Evolutionary conservation across 92 coral and sea anemone genomes (phyloP).

Genomic region (Porites lobata): DNA sequence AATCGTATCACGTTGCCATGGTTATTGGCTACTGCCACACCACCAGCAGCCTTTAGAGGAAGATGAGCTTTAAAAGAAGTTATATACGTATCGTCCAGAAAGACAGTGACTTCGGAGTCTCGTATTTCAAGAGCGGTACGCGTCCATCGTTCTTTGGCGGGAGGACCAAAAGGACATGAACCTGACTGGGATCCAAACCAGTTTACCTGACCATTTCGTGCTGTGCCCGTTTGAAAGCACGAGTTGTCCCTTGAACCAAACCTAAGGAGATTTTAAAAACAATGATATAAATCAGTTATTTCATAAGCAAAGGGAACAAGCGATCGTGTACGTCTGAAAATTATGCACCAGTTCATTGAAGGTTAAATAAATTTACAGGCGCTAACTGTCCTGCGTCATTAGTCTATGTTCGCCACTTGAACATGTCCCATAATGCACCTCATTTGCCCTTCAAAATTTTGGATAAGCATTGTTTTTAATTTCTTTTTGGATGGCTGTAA

Average conservation of each 20-base stretch:
- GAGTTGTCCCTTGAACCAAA: constrained; percentile 8
- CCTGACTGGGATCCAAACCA: constrained; percentile 57
- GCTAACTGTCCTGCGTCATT: no score
- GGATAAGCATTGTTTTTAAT: no score
- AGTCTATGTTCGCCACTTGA: no score
- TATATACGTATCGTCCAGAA: constrained; percentile 47
- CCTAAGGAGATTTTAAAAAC: constrained; percentile 1
- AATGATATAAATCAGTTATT: no score
- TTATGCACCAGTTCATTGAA: no score
- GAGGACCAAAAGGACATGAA: constrained; percentile 61
- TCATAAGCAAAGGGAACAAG: no score
- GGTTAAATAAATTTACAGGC: no score
- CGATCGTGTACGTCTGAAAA: no score
- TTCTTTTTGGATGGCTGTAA: no score
- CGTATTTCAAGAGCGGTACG: constrained; percentile 50
- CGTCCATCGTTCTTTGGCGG: constrained; percentile 55
- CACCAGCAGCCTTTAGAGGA: constrained; percentile 44
- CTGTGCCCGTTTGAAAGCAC: constrained; percentile 65
- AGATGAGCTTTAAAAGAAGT: constrained; percentile 51
- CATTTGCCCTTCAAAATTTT: no score
- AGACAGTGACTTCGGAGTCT: constrained; percentile 34
- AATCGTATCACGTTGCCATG: constrained; percentile 53
- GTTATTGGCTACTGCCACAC: constrained; percentile 48
- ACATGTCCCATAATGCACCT: no score
- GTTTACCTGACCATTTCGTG: constrained; percentile 42